phyloP scores from a whole-genome alignment of 2,113 vertebrate genomes.

The Corynorhinus townsendii region DNA sequence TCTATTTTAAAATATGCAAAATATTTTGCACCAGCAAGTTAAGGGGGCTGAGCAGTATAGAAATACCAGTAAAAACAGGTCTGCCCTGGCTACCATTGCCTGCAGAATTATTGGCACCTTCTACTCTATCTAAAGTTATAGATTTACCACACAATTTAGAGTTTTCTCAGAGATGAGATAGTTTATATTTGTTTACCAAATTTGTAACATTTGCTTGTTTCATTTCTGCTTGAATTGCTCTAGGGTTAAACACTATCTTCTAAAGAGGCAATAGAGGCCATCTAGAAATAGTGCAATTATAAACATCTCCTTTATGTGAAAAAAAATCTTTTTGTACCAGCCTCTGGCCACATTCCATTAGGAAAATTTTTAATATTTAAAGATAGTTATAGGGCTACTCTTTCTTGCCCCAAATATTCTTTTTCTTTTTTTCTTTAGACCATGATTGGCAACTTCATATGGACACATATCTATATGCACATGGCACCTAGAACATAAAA shows the following conservation, averaged over 20 bases:
- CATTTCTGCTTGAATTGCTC: neutral
- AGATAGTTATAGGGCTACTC: neutral
- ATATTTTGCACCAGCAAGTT: neutral
- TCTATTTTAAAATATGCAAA: neutral
- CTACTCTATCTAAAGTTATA: neutral
- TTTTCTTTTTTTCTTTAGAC: neutral
- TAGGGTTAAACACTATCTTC: neutral
- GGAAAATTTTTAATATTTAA: conserved; percentile 11
- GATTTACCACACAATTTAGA: neutral
- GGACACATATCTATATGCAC: neutral
- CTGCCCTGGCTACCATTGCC: neutral
- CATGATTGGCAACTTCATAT: neutral
- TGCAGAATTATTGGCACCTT: neutral
- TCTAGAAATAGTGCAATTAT: neutral
- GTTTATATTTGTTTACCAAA: neutral
- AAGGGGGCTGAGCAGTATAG: neutral
- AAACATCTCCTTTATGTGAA: neutral
- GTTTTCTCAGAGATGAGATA: neutral
- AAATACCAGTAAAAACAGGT: neutral
- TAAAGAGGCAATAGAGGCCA: neutral
- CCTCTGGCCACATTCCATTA: neutral
- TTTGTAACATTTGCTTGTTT: neutral
- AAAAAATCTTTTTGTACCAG: neutral
- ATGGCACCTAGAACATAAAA: neutral
- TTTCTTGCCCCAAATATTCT: neutral